These are phyloP conservation scores for Diacarnus erythraeanus DNA, from an alignment of 37 sponge, comb jelly and placozoan genomes.

Conservation along the genomic window DNA sequence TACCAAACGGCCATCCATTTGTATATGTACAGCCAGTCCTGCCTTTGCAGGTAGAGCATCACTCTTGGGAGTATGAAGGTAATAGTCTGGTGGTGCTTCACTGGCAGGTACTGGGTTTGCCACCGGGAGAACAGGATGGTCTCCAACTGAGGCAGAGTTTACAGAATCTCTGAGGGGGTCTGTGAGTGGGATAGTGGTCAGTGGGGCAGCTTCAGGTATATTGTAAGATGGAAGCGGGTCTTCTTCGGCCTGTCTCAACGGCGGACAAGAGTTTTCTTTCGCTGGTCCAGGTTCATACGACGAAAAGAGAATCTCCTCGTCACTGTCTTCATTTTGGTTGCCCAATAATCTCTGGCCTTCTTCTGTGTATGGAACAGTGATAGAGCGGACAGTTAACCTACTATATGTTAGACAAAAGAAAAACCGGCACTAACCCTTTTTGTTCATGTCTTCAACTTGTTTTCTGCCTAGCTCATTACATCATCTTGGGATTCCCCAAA, in stretches of 20 bases:
- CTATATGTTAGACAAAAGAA: background rate
- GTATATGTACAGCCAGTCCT: constrained; percentile 23
- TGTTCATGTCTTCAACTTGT: background rate
- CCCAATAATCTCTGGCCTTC: constrained; percentile 9
- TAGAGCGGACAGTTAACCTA: background rate
- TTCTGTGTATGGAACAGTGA: constrained; percentile 9
- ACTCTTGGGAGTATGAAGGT: background rate
- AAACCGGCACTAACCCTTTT: background rate
- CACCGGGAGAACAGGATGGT: background rate
- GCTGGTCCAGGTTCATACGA: background rate
- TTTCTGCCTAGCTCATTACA: too few relatives aligned
- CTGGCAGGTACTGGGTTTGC: background rate
- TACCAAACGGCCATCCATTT: constrained; percentile 30
- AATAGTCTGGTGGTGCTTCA: constrained; percentile 23
- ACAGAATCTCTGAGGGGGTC: background rate
- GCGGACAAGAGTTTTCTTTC: background rate
- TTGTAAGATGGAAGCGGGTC: constrained; percentile 6
- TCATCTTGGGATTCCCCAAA: too few relatives aligned
- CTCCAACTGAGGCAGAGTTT: background rate
- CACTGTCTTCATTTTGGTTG: constrained; percentile 8
- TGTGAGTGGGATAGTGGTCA: background rate
- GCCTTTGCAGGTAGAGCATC: background rate
- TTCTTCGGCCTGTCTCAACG: too few relatives aligned
- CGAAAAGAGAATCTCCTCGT: background rate
- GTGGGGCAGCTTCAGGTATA: constrained; percentile 2